A percentile compares a stretch with the other conserved stretches of the same genome.
Evolutionary conservation across 2,888 invertebrate genomes (phyloP).

Genomic region (Eupsilia transversa): DNA sequence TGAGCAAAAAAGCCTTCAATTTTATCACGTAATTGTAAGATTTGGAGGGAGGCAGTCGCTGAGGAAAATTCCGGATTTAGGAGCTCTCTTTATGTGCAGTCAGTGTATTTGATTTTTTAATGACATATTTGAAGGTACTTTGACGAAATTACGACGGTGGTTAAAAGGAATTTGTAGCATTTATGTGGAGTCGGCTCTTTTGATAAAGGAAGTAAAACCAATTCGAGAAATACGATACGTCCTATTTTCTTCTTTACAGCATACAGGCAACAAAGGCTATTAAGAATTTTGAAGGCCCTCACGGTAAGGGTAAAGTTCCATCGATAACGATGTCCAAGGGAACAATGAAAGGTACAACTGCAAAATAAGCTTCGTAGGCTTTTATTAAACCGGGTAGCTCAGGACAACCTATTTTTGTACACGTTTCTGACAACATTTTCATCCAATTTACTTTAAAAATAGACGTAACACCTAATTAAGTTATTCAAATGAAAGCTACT

Average conservation of each 20-base stretch:
- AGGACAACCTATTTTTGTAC: constrained; percentile 2
- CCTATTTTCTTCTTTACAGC: not conserved
- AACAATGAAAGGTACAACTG: constrained; percentile 31
- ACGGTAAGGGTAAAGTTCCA: constrained; percentile 14
- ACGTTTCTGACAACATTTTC: constrained; percentile 18
- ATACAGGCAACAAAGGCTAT: constrained; percentile 25
- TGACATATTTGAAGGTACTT: constrained; percentile 48
- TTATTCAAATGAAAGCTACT: constrained; percentile 33
- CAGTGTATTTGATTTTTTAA: constrained; percentile 62
- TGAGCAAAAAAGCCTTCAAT: constrained; percentile 80
- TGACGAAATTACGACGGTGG: constrained; percentile 21
- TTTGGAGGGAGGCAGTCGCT: constrained; percentile 64
- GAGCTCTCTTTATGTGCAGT: constrained; percentile 50
- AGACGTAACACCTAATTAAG: constrained; percentile 27
- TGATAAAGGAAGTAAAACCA: constrained; percentile 11
- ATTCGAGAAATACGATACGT: not conserved
- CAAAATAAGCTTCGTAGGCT: constrained; percentile 21
- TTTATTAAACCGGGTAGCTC: constrained; percentile 10
- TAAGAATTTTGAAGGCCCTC: constrained; percentile 19
- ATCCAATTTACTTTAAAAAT: constrained; percentile 21
- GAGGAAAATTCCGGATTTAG: constrained; percentile 62
- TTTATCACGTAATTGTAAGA: constrained; percentile 81
- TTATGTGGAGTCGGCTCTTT: not conserved
- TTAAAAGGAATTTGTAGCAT: constrained; percentile 26
- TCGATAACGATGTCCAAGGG: constrained; percentile 37